A percentile compares a stretch with the other conserved stretches of the same genome.
Evolutionary conservation across 2,888 invertebrate genomes (phyloP).

Genomic region (Oegoconia quadripuncta): DNA sequence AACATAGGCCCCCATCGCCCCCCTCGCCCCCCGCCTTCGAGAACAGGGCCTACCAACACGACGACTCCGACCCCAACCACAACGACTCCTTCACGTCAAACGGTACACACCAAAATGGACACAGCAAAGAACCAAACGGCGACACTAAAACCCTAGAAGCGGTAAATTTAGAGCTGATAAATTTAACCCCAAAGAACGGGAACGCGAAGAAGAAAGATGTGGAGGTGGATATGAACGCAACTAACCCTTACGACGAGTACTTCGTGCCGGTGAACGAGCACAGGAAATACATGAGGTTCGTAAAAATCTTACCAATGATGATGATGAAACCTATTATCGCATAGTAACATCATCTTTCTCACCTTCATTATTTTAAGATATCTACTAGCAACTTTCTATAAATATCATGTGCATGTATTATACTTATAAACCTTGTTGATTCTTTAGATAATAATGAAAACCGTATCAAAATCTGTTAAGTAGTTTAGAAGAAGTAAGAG

Average conservation of each 20-base stretch:
- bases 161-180: slow-evolving; percentile 88
- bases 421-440: no score
- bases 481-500: no score
- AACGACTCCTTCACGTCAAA: slow-evolving; percentile 73
- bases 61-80: slow-evolving; percentile 66
- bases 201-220: slow-evolving; percentile 82
- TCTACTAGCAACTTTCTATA: no score
- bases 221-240: slow-evolving; percentile 81
- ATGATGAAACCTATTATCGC: no score
- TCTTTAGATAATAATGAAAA: no score
- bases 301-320: slow-evolving; percentile 8
- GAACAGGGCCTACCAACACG: slow-evolving; percentile 68
- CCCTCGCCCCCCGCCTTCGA: slow-evolving; percentile 60
- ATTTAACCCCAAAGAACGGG: slow-evolving; percentile 81
- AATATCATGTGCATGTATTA: no score
- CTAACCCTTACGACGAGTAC: slow-evolving; percentile 89
- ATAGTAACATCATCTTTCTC: no score
- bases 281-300: slow-evolving; percentile 90
- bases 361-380: no score
- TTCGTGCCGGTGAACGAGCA: slow-evolving; percentile 92
- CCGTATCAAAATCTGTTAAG: no score
- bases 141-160: slow-evolving; percentile 81
- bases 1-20: slow-evolving; percentile 65
- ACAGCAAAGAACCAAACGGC: slow-evolving; percentile 61
- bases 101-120: slow-evolving; percentile 56